Evolutionary conservation across 2,113 vertebrate genomes (phyloP).

Genomic region (Octodon degus): DNA sequence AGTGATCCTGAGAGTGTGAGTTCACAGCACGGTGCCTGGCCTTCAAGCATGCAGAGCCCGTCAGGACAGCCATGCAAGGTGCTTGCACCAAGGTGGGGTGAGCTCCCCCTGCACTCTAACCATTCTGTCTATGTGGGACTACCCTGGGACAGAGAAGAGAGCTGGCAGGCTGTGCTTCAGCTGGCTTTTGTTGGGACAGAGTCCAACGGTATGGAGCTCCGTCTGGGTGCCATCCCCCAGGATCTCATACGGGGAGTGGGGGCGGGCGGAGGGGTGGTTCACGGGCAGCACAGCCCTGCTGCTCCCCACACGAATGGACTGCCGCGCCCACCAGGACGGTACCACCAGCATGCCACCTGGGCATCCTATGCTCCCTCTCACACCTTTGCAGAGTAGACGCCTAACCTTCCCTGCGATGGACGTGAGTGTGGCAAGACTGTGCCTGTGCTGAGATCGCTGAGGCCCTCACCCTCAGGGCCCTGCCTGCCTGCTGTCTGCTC

Average conservation of each 20-base stretch:
- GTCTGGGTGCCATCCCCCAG: rapidly evolving
- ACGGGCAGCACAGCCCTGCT: neutral
- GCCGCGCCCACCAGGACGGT: rapidly evolving
- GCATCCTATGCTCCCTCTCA: neutral
- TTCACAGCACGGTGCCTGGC: neutral
- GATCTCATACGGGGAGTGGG: neutral
- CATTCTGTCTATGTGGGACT: neutral
- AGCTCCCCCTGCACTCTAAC: neutral
- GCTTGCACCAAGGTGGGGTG: neutral
- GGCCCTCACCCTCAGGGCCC: neutral
- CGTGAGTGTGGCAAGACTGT: rapidly evolving
- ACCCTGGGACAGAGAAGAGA: neutral
- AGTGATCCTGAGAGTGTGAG: neutral
- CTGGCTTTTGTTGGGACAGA: neutral
- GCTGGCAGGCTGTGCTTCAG: neutral
- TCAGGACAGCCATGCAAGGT: neutral
- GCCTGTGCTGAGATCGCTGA: no score
- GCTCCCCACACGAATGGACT: no score
- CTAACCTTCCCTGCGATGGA: neutral
- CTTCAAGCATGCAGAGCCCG: neutral
- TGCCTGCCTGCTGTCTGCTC: neutral
- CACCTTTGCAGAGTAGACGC: neutral
- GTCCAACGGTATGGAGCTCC: neutral
- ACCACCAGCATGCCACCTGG: no score
- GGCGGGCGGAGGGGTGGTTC: neutral